A percentile compares a stretch with the other conserved stretches of the same genome.
phyloP scores from a whole-genome alignment of 2,797 vertebrate species.

The Silurus aristotelis region DNA sequence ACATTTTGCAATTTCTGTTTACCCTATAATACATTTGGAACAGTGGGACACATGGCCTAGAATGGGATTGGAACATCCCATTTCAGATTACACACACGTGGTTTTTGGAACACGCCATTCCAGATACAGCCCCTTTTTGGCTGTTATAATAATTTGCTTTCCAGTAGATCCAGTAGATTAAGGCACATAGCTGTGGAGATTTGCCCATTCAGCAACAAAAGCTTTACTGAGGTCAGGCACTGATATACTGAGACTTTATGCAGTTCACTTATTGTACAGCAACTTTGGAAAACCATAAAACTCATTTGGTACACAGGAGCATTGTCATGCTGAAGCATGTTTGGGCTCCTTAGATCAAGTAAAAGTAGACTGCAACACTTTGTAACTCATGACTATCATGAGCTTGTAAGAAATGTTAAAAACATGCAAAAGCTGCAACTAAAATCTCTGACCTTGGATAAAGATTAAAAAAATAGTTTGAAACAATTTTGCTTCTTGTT shows the following conservation, averaged over 20 bases:
- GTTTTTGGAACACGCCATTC: background rate
- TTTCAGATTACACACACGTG: background rate
- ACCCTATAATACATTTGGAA: background rate
- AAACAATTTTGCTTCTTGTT: background rate
- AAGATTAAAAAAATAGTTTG: background rate
- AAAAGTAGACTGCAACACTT: background rate
- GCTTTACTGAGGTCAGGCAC: background rate
- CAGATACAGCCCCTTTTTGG: background rate
- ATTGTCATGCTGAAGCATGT: background rate
- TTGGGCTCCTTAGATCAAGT: background rate
- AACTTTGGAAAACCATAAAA: background rate
- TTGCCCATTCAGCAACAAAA: background rate
- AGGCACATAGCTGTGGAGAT: background rate
- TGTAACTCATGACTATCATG: too few relatives aligned
- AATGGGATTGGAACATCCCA: too few relatives aligned
- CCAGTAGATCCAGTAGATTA: background rate
- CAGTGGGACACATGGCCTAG: too few relatives aligned
- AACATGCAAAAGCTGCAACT: background rate
- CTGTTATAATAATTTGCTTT: background rate
- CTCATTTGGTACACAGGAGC: background rate
- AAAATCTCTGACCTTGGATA: background rate
- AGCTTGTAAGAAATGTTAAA: background rate
- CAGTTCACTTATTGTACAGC: background rate
- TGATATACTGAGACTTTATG: background rate
- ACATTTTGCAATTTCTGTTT: background rate